Evolutionary conservation across 2,113 vertebrate species (phyloP).

Genomic region (Lamprotornis superbus): DNA sequence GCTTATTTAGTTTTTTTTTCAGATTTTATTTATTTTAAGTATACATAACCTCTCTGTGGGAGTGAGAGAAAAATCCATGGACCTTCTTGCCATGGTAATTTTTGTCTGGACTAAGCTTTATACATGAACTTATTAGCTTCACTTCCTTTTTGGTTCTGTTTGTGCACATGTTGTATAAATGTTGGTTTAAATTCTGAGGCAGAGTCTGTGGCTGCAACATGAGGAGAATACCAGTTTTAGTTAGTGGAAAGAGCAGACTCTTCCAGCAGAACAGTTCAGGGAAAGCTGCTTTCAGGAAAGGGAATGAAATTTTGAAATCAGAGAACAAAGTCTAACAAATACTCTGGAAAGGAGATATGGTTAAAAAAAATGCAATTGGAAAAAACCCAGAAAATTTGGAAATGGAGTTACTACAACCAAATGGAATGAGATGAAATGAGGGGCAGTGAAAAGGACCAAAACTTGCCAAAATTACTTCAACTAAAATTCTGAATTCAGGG

Average conservation of each 20-base stretch:
- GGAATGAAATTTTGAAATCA: neutral
- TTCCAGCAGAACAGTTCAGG: neutral
- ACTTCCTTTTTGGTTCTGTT: neutral
- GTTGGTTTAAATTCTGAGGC: neutral
- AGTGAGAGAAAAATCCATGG: neutral
- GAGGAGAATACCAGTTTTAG: neutral
- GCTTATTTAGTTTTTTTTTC: neutral
- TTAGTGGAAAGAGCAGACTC: neutral
- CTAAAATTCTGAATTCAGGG: neutral
- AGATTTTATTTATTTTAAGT: neutral
- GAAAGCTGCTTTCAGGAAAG: neutral
- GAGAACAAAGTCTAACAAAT: neutral
- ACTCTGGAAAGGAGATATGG: neutral
- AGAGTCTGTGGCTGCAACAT: neutral
- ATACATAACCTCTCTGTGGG: neutral
- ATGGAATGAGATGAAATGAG: neutral
- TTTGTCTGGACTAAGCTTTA: neutral
- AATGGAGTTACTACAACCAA: neutral
- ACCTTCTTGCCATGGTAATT: neutral
- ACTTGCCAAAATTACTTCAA: neutral
- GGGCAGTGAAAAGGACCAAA: neutral
- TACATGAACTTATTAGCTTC: neutral
- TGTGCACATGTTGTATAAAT: neutral
- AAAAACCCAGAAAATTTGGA: neutral
- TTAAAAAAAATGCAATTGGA: neutral